A percentile compares a stretch with the other conserved stretches of the same genome.
Evolutionary conservation across 2,797 vertebrate species (phyloP).

Genomic region (Sus cebifrons): DNA sequence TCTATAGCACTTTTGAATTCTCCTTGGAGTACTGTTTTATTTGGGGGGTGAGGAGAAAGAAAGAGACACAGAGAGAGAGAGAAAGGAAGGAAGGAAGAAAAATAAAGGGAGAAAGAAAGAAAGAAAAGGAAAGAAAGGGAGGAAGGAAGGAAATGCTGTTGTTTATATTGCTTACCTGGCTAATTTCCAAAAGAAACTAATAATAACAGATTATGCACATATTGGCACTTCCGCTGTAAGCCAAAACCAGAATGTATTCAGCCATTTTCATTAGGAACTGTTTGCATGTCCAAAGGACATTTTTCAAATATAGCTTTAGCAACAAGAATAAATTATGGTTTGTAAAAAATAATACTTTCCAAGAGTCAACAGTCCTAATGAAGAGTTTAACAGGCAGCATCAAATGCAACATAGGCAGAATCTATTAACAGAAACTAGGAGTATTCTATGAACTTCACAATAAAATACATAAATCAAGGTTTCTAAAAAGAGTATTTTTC

Average conservation of each 20-base stretch:
- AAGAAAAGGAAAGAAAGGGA: neutral
- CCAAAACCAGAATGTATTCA: slow-evolving; percentile 42
- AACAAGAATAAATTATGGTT: neutral
- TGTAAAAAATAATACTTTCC: neutral
- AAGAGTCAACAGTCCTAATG: neutral
- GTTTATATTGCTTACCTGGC: neutral
- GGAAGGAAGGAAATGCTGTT: neutral
- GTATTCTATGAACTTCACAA: neutral
- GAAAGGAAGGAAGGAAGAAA: too few relatives aligned
- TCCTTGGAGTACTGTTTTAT: neutral
- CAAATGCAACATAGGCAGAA: neutral
- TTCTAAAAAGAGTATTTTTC: slow-evolving; percentile 52
- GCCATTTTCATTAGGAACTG: slow-evolving; percentile 14
- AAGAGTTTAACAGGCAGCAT: neutral
- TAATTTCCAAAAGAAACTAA: slow-evolving; percentile 43
- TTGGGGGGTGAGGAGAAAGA: neutral
- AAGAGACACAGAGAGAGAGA: neutral
- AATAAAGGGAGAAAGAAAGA: neutral
- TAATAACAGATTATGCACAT: neutral
- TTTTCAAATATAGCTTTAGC: slow-evolving; percentile 41
- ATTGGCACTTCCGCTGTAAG: neutral
- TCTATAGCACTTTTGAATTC: neutral
- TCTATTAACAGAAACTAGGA: slow-evolving; percentile 5
- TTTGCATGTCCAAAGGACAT: neutral
- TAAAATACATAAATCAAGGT: slow-evolving; percentile 23